These are phyloP conservation scores for Pristionchus entomophagus DNA, from an alignment of 2,888 invertebrate species.

Conservation along the genomic window DNA sequence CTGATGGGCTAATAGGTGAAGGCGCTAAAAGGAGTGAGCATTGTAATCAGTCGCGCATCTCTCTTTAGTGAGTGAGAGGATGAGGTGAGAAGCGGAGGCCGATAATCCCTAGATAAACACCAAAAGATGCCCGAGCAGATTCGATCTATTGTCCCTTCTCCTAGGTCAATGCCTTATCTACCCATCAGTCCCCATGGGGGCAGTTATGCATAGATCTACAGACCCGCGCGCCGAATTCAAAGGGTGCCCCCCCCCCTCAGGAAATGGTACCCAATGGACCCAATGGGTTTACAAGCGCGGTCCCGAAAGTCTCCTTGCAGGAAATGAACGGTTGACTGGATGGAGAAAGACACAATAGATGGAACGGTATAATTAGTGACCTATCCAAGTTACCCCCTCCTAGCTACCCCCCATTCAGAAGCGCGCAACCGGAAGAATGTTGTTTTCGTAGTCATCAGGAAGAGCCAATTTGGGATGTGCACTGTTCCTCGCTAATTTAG, in stretches of 20 bases:
- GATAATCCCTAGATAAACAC: background rate
- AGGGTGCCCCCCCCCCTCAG: background rate
- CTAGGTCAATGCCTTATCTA: conserved; percentile 14
- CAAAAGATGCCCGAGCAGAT: background rate
- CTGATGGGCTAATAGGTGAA: background rate
- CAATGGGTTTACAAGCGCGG: conserved; percentile 3
- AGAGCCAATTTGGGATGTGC: background rate
- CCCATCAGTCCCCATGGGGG: background rate
- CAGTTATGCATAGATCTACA: background rate
- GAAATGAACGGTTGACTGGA: conserved; percentile 34
- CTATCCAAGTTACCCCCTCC: conserved; percentile 38
- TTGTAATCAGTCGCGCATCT: background rate
- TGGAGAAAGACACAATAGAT: conserved; percentile 6
- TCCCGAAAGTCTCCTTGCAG: background rate
- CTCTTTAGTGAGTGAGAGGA: background rate
- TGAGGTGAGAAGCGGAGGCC: conserved; percentile 1
- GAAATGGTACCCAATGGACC: background rate
- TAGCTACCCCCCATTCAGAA: background rate
- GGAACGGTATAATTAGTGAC: conserved; percentile 48
- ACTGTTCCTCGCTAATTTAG: background rate
- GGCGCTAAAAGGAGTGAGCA: background rate
- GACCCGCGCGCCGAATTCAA: background rate
- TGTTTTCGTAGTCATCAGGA: background rate
- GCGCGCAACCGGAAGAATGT: background rate
- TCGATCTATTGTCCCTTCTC: background rate